Evolutionary conservation across 1,140 invertebrate genomes (phyloP), one percentile per base, ranked within the genome.

Genomic region (Brachionus rubens): DNA sequence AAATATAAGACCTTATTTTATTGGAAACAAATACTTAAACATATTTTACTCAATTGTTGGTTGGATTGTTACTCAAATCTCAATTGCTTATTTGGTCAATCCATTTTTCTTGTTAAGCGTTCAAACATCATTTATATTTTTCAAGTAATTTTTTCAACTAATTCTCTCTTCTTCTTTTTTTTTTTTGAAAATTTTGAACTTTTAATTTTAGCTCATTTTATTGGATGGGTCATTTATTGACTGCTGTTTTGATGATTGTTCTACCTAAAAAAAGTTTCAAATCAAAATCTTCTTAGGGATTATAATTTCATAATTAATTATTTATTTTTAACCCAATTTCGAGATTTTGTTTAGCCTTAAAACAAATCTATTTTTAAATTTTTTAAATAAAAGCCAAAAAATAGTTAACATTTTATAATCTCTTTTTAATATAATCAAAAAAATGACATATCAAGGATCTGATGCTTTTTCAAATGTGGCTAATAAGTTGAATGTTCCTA

Each of bases 21-120:
- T 91, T 47, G 86, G 84, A 79, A 88, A 88, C 79, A 81, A 83
- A 79, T 82, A 85, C 78, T 82, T 86, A 67, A 90, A 90, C 80
- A 80, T 87, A 68, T 86, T 91, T 78, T 95, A 95, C 82, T 91
- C 94, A 82, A 82, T 88, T 40, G 68, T 91, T 47, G 91, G 92
- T 24, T 90, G 91, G 79, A 79, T 91, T 19, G 86, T 88, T 12
- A 93, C 91, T n/a, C 87, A 91, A 79, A 80, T 94, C 33, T 85
- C 90, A 59, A 88, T 95, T 87, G 89, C 90, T 41, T 95, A 95
- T 81, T 87, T 90, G 21, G 91, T 91, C 16, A 92, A 92, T 79
- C 90, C 91, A 78, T 96, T 96, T 84, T 88, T 94, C 70, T 80
- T 94, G 21, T 86, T 94, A 77, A 91, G 93, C 81, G 89, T 93